These are phyloP conservation scores for Hypsopygia costalis DNA, from an alignment of 2,888 invertebrate species.

Conservation along the genomic window DNA sequence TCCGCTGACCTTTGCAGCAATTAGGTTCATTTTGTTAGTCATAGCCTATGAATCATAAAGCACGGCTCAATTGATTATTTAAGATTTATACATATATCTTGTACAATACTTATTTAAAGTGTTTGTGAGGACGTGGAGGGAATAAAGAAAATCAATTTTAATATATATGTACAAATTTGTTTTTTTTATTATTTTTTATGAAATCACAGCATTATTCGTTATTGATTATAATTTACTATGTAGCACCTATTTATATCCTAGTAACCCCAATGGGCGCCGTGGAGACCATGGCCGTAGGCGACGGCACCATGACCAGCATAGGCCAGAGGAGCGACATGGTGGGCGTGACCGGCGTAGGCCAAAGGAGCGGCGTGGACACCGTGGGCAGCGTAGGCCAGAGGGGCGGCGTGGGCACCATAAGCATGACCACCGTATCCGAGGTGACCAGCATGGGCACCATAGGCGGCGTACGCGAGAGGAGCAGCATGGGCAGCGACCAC, in stretches of 20 bases:
- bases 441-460: slow-evolving; percentile 33
- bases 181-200: slow-evolving; percentile 8
- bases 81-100: no score
- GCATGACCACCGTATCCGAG: slow-evolving; percentile 31
- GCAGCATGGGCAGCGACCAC: slow-evolving; percentile 20
- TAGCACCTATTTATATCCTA: slow-evolving; percentile 23
- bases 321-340: slow-evolving; percentile 20
- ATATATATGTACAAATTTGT: not conserved
- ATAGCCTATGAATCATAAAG: no score
- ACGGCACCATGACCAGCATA: slow-evolving; percentile 25
- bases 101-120: no score
- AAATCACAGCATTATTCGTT: slow-evolving; percentile 18
- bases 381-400: slow-evolving; percentile 25
- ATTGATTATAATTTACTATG: slow-evolving; percentile 29
- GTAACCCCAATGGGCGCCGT: slow-evolving; percentile 27
- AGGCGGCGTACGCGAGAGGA: slow-evolving; percentile 27
- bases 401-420: slow-evolving; percentile 28
- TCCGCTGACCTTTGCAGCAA: no score
- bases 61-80: no score
- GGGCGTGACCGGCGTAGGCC: slow-evolving; percentile 28
- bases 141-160: not conserved
- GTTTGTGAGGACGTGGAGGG: no score
- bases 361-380: slow-evolving; percentile 30
- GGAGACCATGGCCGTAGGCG: slow-evolving; percentile 16
- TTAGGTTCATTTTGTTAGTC: no score